A percentile compares a stretch with the other conserved stretches of the same genome.
Evolutionary conservation across 2,113 vertebrate species (phyloP).

Genomic region (Amblyopsis rosae): DNA sequence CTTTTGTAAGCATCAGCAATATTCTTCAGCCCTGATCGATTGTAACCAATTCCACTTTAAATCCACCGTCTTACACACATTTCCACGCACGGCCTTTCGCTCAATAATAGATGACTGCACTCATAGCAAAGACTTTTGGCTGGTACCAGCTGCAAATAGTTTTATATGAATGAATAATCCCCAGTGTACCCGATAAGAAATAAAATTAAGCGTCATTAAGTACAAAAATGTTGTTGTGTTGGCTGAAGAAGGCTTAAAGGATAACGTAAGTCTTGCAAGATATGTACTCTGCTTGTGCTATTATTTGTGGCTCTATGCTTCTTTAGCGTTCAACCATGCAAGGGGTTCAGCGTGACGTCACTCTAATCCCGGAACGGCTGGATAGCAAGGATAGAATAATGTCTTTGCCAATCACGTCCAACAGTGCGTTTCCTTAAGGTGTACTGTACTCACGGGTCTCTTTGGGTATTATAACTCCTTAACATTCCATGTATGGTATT

Average conservation of each 20-base stretch:
- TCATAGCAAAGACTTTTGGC: conserved; percentile 80
- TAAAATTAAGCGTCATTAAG: conserved; percentile 81
- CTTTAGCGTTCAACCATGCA: conserved; percentile 90
- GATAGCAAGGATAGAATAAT: conserved; percentile 81
- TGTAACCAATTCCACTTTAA: conserved; percentile 86
- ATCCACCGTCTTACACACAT: conserved; percentile 85
- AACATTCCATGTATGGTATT: conserved; percentile 14
- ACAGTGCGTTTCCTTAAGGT: conserved; percentile 80
- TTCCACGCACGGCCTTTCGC: conserved; percentile 84
- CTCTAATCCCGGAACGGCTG: conserved; percentile 88
- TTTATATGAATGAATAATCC: conserved; percentile 84
- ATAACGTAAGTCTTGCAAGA: conserved; percentile 86
- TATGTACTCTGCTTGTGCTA: conserved; percentile 86
- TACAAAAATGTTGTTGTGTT: conserved; percentile 74
- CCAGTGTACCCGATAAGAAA: conserved; percentile 79
- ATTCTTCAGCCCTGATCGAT: conserved; percentile 88
- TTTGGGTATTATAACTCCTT: conserved; percentile 39
- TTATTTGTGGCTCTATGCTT: conserved; percentile 92
- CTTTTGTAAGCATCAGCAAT: conserved; percentile 89
- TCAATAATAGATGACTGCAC: conserved; percentile 91
- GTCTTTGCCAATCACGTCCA: conserved; percentile 84
- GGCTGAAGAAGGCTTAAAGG: conserved; percentile 85
- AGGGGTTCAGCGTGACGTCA: conserved; percentile 95
- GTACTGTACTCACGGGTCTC: conserved; percentile 70
- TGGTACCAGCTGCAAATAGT: conserved; percentile 80